phyloP scores from a whole-genome alignment of 2,888 invertebrate genomes.

The Ophraella communa region DNA sequence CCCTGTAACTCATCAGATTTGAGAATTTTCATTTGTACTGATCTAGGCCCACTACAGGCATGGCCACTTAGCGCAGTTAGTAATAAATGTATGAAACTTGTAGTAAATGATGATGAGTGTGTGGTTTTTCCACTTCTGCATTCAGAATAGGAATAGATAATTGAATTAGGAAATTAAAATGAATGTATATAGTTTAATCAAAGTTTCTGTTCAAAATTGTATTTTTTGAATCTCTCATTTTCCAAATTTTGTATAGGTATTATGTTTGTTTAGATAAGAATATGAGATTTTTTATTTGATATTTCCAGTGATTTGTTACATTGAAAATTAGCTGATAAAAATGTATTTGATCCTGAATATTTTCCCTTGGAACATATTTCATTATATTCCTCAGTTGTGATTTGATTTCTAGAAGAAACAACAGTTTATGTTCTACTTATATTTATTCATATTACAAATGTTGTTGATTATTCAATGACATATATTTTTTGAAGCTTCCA shows the following conservation, averaged over 20 bases:
- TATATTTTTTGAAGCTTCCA: neutral
- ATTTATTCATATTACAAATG: neutral
- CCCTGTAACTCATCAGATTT: neutral
- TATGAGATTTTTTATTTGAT: neutral
- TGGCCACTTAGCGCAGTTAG: neutral
- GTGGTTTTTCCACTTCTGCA: too few relatives aligned
- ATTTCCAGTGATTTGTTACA: neutral
- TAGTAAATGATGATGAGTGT: too few relatives aligned
- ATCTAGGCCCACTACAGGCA: neutral
- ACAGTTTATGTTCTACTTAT: neutral
- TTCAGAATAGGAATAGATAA: too few relatives aligned
- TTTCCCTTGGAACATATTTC: too few relatives aligned
- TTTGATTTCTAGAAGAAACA: neutral
- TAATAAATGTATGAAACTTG: neutral
- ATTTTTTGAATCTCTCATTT: neutral
- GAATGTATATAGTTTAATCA: too few relatives aligned
- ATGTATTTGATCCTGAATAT: too few relatives aligned
- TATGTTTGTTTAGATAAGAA: neutral
- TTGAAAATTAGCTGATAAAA: too few relatives aligned
- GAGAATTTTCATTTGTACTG: neutral
- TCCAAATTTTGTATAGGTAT: neutral
- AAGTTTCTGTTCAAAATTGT: neutral
- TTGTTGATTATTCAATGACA: neutral
- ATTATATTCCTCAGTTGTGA: neutral
- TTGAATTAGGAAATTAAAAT: too few relatives aligned